phyloP scores from a whole-genome alignment of 2,888 invertebrate genomes.

The Neuroscelio doddi region DNA sequence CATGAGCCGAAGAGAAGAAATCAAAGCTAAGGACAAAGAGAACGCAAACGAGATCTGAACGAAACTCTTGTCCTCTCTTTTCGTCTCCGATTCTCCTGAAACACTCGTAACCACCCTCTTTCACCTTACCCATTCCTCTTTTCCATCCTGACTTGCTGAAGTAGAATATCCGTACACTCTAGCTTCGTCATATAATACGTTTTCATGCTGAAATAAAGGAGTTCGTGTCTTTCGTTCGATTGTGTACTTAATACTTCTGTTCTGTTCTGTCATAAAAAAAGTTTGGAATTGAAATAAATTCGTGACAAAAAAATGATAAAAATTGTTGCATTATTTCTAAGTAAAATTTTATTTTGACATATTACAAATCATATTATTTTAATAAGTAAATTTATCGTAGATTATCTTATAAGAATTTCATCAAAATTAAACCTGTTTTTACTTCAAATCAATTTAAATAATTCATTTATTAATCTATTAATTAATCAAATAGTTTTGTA shows the following conservation, averaged over 20 bases:
- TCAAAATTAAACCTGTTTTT: no score
- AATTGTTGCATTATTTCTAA: no score
- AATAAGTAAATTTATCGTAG: no score
- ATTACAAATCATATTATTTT: no score
- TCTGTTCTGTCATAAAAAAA: not conserved
- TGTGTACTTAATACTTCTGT: not conserved
- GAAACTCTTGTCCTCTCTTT: slow-evolving; percentile 56
- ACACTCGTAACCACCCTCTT: slow-evolving; percentile 29
- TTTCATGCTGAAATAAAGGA: not conserved
- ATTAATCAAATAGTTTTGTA: no score
- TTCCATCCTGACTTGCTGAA: slow-evolving; percentile 2
- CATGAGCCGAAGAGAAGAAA: slow-evolving; percentile 64
- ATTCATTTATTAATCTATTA: no score
- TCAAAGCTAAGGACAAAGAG: slow-evolving; percentile 69
- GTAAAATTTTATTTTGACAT: no score
- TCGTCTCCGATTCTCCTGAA: slow-evolving; percentile 40
- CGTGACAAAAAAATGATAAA: no score
- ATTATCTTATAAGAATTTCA: no score
- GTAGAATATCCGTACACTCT: slow-evolving; percentile 9
- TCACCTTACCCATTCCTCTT: slow-evolving; percentile 10
- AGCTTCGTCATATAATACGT: not conserved
- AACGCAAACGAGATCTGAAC: slow-evolving; percentile 63
- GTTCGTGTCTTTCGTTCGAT: not conserved
- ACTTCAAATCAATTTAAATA: no score
- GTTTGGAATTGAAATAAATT: no score